These are phyloP conservation scores for Nomada fabriciana DNA, from an alignment of 2,888 invertebrate species.

Conservation along the genomic window DNA sequence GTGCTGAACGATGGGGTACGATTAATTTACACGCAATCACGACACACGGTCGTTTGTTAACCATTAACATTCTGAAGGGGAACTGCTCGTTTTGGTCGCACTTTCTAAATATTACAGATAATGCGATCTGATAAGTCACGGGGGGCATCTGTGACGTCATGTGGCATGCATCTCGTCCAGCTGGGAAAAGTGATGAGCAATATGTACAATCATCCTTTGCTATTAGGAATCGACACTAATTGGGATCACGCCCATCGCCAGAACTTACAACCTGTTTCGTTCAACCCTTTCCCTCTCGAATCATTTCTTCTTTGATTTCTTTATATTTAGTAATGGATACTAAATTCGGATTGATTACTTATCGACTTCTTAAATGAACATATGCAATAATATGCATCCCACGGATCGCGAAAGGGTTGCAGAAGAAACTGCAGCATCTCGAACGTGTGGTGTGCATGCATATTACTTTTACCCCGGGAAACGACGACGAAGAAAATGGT, in stretches of 20 bases:
- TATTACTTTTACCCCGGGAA: conserved; percentile 32
- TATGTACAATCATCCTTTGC: too few species aligned
- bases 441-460: background rate
- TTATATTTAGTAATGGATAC: too few species aligned
- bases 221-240: too few species aligned
- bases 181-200: conserved; percentile 15
- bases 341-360: too few species aligned
- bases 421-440: conserved; percentile 6
- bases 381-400: too few species aligned
- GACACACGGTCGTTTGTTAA: conserved; percentile 11
- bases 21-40: conserved; percentile 15
- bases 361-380: too few species aligned
- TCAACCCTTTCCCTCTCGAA: too few species aligned
- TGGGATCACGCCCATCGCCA: background rate
- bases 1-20: conserved; percentile 8
- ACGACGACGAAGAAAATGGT: conserved; percentile 6
- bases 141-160: conserved; percentile 45
- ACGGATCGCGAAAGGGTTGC: too few species aligned
- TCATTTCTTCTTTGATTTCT: too few species aligned
- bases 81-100: conserved; percentile 22
- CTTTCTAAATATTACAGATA: conserved; percentile 48
- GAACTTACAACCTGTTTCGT: too few species aligned
- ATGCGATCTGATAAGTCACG: conserved; percentile 22
- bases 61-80: conserved; percentile 34
- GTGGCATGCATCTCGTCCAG: conserved; percentile 7